Base-by-base conservation (phyloP, 2,797 vertebrate genomes). In the Heteromormyrus szaboi region DNA sequence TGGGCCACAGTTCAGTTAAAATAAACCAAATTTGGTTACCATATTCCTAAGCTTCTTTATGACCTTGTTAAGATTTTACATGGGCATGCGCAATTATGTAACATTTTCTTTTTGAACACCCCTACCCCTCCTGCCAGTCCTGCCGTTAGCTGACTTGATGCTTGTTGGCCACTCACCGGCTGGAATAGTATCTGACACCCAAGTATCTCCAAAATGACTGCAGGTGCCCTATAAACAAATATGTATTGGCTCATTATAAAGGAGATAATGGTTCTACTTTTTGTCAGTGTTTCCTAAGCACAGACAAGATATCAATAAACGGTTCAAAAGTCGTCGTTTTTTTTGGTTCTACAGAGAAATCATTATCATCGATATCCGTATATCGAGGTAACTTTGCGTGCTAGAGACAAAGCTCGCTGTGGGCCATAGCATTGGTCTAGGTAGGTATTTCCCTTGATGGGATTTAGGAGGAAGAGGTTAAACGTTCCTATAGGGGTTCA, bases 331-430 rank as follows among this genome's bases (percentile, higher is more conserved):
- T 37, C 33, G 33, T 37, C 91, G 95, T 94, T 17, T 4, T 3
- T 50, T 51, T 11, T 95, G 94, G 94, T 93, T 93, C 93, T 1
- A 85, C 87, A 90, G 89, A 93, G 92, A 95, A 93, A 94, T 93
- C 93, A 91, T 93, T 92, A 93, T 95, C 93, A 94, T 94, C 92
- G 95, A 95, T 94, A 94, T 95, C 95, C 96, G 94, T 95, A 94
- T 94, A 94, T 95, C 94, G 96, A 94, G 93, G 93, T 90, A 4
- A 88, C 93, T 94, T 93, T 95, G 94, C 95, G 93, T 93, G 93
- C 89, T 41, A 65, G 89, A 93, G 89, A 89, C 91, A 90, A 88
- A 89, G 90, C 22, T 87, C 62, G 88, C 85, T 93, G 90, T 87
- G 7, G 44, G 79, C 91, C 95, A 93, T 54, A 93, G 93, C 4